Conservation (phyloP, 2,888 invertebrate species). For the Dastarcus helophoroides region DNA sequence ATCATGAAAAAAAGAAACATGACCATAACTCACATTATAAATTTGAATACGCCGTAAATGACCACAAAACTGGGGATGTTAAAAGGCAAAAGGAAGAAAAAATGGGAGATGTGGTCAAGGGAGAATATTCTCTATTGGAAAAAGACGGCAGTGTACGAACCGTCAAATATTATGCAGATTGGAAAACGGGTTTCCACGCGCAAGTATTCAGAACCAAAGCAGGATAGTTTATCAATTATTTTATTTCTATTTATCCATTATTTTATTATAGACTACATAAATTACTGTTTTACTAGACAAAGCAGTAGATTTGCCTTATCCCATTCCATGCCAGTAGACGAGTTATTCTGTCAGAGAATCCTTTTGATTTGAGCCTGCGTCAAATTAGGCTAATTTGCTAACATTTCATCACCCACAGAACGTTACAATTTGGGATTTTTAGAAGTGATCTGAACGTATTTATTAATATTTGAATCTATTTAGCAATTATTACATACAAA, state of each 20-base stretch:
- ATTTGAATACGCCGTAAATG: slow-evolving; percentile 62
- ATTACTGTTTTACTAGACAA: too few species aligned
- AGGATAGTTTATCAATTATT: neutral
- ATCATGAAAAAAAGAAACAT: slow-evolving; percentile 10
- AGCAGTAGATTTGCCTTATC: too few species aligned
- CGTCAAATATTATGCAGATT: slow-evolving; percentile 64
- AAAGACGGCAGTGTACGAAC: slow-evolving; percentile 65
- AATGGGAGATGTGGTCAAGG: slow-evolving; percentile 61
- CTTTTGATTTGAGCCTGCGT: neutral
- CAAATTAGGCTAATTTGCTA: slow-evolving; percentile 3
- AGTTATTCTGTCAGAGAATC: too few species aligned
- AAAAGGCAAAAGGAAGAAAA: slow-evolving; percentile 63
- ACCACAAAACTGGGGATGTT: slow-evolving; percentile 62
- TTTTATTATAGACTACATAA: too few species aligned
- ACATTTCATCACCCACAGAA: slow-evolving; percentile 4
- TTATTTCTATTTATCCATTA: too few species aligned
- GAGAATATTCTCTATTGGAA: slow-evolving; percentile 46
- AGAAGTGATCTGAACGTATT: too few species aligned
- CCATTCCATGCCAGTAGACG: too few species aligned
- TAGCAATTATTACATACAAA: too few species aligned
- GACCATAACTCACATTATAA: slow-evolving; percentile 40
- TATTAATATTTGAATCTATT: too few species aligned
- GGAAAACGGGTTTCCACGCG: slow-evolving; percentile 70
- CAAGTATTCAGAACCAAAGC: slow-evolving; percentile 38
- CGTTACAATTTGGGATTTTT: slow-evolving; percentile 7